Percentiles rank a stretch among this genome's conserved stretches.
These are phyloP conservation scores for Holothuria leucospilota DNA, from an alignment of 53 echinoderm and acorn worm species.

Conservation along the genomic window DNA sequence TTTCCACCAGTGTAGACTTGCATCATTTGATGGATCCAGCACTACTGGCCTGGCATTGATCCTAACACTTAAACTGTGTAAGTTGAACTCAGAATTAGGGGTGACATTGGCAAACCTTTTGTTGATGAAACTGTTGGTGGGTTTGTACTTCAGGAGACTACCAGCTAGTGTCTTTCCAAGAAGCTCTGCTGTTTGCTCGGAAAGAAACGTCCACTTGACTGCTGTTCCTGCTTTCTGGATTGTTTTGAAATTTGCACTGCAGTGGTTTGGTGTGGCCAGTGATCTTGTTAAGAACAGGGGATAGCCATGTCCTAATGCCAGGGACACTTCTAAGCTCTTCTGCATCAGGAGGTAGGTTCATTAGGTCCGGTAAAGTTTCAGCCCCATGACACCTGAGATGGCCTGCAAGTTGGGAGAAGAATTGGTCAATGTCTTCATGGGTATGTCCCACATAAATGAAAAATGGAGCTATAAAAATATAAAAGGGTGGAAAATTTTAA, in stretches of 20 bases:
- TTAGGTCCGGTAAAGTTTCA: not conserved
- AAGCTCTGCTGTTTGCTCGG: not conserved
- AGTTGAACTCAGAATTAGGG: not conserved
- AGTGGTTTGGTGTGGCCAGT: not conserved
- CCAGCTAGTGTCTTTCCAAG: not conserved
- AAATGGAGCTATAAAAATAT: too few species aligned
- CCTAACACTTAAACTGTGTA: not conserved
- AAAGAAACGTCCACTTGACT: not conserved
- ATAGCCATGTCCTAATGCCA: not conserved
- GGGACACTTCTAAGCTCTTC: constrained; percentile 6
- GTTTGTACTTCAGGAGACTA: constrained; percentile 2
- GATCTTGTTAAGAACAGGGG: not conserved
- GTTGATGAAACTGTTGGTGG: not conserved
- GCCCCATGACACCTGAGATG: not conserved
- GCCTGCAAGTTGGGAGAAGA: constrained; percentile 4
- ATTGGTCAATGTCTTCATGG: not conserved
- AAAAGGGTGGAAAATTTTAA: too few species aligned
- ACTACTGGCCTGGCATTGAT: constrained; percentile 1
- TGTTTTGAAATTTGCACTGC: not conserved
- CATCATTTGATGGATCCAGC: constrained; percentile 4
- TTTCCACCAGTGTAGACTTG: constrained; percentile 3
- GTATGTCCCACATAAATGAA: not conserved
- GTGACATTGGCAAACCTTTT: not conserved
- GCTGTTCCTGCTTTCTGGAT: not conserved
- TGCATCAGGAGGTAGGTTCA: not conserved